phyloP scores from a whole-genome alignment of 2,113 vertebrate genomes.

The Chloropsis cyanopogon region DNA sequence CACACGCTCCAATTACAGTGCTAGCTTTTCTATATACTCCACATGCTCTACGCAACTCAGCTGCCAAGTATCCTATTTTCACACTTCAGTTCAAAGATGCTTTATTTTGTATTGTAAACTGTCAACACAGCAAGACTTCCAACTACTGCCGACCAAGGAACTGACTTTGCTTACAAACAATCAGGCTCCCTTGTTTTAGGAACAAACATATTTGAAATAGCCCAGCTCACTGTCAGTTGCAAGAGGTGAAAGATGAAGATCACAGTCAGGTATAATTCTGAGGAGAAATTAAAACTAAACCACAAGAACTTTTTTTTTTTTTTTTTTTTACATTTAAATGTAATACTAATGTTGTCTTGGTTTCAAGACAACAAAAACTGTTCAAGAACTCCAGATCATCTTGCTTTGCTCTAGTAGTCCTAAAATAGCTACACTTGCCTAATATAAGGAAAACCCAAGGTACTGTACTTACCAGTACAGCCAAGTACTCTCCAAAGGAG shows the following conservation, averaged over 20 bases:
- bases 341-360: no score
- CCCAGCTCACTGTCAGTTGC: neutral
- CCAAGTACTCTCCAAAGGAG: neutral
- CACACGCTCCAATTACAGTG: fast-evolving
- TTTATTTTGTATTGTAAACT: neutral
- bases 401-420: neutral
- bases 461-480: neutral
- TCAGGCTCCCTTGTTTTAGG: neutral
- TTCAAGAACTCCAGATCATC: neutral
- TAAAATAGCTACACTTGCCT: neutral
- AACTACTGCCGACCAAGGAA: neutral
- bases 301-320: neutral
- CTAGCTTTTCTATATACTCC: neutral
- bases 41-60: neutral
- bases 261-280: neutral
- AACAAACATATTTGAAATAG: neutral
- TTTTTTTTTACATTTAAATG: neutral
- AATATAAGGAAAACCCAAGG: neutral
- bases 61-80: neutral
- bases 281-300: neutral
- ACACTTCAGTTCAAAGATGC: neutral
- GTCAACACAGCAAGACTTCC: neutral
- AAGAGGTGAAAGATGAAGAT: neutral
- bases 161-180: neutral
- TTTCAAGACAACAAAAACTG: neutral